Conservation (phyloP, 2,113 vertebrate genomes). For the chimpanzee (Pan troglodytes) region NHGRI_mPanTro3-v2.1_pri NC_086015.1:139713001-139713500, state of each 20-base stretch:
- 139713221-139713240: constrained; percentile 10
- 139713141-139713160: not conserved
- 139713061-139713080: not conserved
- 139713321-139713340: not conserved
- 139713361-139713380: not conserved
- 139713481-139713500: not conserved
- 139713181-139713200: constrained; percentile 1
- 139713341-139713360: not conserved
- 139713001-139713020: not conserved
- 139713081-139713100: constrained; percentile 15
- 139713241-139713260: not conserved
- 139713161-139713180: not conserved
- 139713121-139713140: not conserved
- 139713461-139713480: not conserved
- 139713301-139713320: not conserved
- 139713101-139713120: constrained; percentile 29
- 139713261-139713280: not conserved
- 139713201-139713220: not conserved
- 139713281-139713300: not conserved
- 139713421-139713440: not conserved
- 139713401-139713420: not conserved
- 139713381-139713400: not conserved
- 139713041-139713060: not conserved
- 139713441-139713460: not conserved
- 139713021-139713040: not conserved